Evolutionary conservation across 2,797 vertebrate genomes (phyloP).

Genomic region (Dallia pectoralis): DNA sequence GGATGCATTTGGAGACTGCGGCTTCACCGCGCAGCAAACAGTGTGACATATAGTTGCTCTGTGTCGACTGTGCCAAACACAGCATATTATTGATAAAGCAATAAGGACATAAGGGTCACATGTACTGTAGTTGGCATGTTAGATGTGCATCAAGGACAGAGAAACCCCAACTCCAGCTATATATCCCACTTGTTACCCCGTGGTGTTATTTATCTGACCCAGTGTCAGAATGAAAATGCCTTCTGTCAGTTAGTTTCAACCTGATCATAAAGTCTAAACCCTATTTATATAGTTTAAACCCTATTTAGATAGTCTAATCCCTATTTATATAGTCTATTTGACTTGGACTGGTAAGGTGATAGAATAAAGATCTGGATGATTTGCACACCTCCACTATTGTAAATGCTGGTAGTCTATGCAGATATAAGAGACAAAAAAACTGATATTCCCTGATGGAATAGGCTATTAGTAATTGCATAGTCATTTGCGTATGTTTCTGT

Average conservation of each 20-base stretch:
- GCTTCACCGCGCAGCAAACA: neutral
- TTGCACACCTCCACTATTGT: neutral
- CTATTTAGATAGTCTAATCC: too few relatives aligned
- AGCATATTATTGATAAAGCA: slow-evolving; percentile 16
- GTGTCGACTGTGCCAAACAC: slow-evolving; percentile 14
- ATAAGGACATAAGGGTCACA: slow-evolving; percentile 25
- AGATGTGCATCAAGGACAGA: slow-evolving; percentile 20
- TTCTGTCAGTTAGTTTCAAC: neutral
- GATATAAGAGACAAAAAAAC: too few relatives aligned
- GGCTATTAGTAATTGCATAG: neutral
- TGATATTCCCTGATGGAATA: slow-evolving; percentile 18
- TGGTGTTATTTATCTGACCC: neutral
- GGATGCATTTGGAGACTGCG: slow-evolving; percentile 35
- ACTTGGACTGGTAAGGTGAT: neutral
- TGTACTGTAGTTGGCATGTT: slow-evolving; percentile 20
- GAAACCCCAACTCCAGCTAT: slow-evolving; percentile 13
- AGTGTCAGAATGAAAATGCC: neutral
- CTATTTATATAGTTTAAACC: too few relatives aligned
- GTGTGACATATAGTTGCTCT: neutral
- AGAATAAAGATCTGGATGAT: neutral
- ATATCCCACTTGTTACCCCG: slow-evolving; percentile 8
- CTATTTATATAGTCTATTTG: too few relatives aligned
- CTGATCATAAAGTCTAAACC: neutral
- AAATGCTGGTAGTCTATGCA: neutral
- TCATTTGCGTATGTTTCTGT: slow-evolving; percentile 10